A percentile compares a stretch with the other conserved stretches of the same genome.
Conservation (phyloP, 2,888 invertebrate species). For the Lucinisca nassula region DNA sequence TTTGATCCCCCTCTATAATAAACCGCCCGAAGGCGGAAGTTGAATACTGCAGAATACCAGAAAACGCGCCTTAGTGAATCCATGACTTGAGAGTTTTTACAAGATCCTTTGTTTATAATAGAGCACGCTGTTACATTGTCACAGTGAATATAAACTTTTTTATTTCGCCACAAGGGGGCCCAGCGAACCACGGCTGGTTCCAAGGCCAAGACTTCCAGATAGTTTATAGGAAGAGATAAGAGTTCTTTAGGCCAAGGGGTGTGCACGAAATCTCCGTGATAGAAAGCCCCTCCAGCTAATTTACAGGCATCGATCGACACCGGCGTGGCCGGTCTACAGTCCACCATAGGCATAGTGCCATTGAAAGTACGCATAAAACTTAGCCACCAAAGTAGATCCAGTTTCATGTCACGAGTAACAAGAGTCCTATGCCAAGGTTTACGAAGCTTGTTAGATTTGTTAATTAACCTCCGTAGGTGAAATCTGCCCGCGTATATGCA, state of each 20-base stretch:
- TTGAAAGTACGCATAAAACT: slow-evolving; percentile 25
- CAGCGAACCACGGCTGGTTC: neutral
- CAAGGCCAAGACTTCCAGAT: slow-evolving; percentile 4
- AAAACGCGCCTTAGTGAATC: slow-evolving; percentile 12
- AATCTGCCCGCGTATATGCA: slow-evolving; percentile 29
- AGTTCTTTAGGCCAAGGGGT: neutral
- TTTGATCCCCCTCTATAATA: slow-evolving; percentile 19
- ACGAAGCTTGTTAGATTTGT: neutral
- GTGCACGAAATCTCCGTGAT: slow-evolving; percentile 17
- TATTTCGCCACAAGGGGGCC: neutral
- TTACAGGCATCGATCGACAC: slow-evolving; percentile 22
- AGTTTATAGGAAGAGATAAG: slow-evolving; percentile 11
- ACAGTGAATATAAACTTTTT: slow-evolving; percentile 19
- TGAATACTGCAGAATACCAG: slow-evolving; percentile 22
- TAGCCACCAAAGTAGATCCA: slow-evolving; percentile 14
- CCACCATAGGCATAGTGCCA: slow-evolving; percentile 23
- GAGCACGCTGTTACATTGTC: slow-evolving; percentile 34
- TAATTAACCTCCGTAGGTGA: slow-evolving; percentile 10
- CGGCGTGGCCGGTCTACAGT: slow-evolving; percentile 13
- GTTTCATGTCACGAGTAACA: slow-evolving; percentile 25
- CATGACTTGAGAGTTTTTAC: slow-evolving; percentile 23
- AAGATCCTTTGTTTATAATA: slow-evolving; percentile 44
- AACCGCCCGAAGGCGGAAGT: slow-evolving; percentile 19
- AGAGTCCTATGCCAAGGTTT: slow-evolving; percentile 7
- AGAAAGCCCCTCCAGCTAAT: slow-evolving; percentile 20